A percentile compares a stretch with the other conserved stretches of the same genome.
Evolutionary conservation across 1,140 invertebrate species (phyloP).

Genomic region (Aphis gossypii): DNA sequence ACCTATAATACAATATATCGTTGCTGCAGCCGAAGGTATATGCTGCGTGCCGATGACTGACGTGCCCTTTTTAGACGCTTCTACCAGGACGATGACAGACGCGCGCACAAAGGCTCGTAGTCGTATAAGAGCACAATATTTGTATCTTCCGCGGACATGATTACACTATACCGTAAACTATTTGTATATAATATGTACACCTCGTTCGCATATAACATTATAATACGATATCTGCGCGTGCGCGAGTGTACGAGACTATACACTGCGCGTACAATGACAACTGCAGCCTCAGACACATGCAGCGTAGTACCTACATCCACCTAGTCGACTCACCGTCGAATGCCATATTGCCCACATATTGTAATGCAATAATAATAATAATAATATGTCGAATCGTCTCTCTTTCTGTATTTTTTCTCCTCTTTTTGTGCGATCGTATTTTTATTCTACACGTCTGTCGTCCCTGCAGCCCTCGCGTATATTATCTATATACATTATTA

Average conservation of each 20-base stretch:
- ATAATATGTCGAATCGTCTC: neutral
- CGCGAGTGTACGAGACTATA: neutral
- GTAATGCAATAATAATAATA: too few relatives aligned
- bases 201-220: neutral
- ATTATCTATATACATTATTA: neutral
- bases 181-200: too few relatives aligned
- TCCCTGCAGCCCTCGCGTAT: too few relatives aligned
- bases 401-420: neutral
- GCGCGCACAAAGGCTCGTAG: neutral
- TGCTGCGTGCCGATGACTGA: neutral
- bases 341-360: neutral
- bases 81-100: neutral
- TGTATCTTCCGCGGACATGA: neutral
- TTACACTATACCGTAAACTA: neutral
- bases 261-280: neutral
- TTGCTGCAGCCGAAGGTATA: neutral
- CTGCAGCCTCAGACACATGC: too few relatives aligned
- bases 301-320: neutral
- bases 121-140: neutral
- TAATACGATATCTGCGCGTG: neutral
- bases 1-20: neutral
- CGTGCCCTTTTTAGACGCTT: neutral
- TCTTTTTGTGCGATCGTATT: slow-evolving; percentile 1
- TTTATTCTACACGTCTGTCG: neutral
- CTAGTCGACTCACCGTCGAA: neutral